These are phyloP conservation scores for Pantherophis alleghaniensis DNA, from an alignment of 2,797 vertebrate species.

Conservation along the genomic window DNA sequence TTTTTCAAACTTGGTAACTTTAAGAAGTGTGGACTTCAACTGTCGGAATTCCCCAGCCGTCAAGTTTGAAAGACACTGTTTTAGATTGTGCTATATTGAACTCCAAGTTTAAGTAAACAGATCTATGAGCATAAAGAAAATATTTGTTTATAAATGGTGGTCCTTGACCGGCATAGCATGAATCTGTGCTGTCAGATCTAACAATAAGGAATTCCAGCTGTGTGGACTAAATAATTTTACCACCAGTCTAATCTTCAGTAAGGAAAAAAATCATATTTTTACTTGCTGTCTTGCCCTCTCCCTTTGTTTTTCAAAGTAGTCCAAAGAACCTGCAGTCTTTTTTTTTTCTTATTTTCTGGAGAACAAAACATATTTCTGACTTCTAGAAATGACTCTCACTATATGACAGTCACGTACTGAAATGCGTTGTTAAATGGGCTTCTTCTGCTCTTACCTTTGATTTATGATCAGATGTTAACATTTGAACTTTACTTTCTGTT, in stretches of 20 bases:
- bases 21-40: neutral
- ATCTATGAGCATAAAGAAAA: neutral
- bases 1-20: neutral
- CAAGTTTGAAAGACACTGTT: neutral
- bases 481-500: constrained; percentile 94
- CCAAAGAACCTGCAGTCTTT: neutral
- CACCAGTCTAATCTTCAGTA: neutral
- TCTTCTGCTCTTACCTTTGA: constrained; percentile 85
- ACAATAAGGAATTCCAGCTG: neutral
- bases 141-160: neutral
- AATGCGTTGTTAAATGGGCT: constrained; percentile 33
- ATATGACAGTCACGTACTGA: neutral
- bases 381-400: constrained; percentile 46
- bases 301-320: neutral
- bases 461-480: constrained; percentile 89
- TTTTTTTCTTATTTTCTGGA: neutral
- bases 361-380: neutral
- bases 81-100: neutral
- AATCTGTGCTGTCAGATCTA: neutral
- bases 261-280: neutral
- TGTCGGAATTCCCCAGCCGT: neutral
- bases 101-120: neutral
- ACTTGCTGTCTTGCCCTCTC: neutral
- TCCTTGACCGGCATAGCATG: neutral
- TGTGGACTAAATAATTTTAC: neutral